Conservation (phyloP, 2,888 invertebrate genomes). For the Hartigia nigra region DNA sequence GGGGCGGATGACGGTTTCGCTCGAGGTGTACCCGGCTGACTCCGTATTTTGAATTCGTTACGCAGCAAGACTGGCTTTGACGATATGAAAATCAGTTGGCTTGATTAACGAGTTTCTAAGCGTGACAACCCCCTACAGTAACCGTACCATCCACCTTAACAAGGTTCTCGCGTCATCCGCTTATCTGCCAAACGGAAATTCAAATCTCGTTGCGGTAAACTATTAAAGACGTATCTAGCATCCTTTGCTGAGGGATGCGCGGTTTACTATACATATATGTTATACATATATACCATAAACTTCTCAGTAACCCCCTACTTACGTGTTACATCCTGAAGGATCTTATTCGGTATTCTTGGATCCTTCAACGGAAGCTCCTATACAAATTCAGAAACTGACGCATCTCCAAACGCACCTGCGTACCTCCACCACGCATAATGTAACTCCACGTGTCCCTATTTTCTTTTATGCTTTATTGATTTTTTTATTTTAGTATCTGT, state of each 20-base stretch:
- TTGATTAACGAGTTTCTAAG: constrained; percentile 11
- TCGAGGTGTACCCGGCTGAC: constrained; percentile 16
- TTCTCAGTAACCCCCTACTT: neutral
- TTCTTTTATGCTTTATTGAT: neutral
- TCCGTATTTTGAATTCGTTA: neutral
- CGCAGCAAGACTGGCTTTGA: neutral
- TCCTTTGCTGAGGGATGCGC: constrained; percentile 1
- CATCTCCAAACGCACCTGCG: neutral
- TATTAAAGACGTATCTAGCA: constrained; percentile 11
- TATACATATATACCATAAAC: neutral
- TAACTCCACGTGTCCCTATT: neutral
- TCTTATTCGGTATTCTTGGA: neutral
- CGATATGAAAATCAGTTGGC: constrained; percentile 7
- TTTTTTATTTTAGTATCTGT: neutral
- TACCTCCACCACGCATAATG: neutral
- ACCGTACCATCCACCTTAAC: neutral
- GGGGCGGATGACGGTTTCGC: constrained; percentile 13
- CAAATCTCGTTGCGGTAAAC: neutral
- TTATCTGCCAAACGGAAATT: constrained; percentile 8
- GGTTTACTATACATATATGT: neutral
- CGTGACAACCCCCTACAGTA: neutral
- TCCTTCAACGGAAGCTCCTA: neutral
- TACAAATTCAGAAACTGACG: neutral
- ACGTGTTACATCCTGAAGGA: neutral
- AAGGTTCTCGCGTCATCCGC: neutral